Evolutionary conservation across 2,888 invertebrate genomes (phyloP), one percentile per base, ranked within the genome.

Genomic region (Troilus luridus): DNA sequence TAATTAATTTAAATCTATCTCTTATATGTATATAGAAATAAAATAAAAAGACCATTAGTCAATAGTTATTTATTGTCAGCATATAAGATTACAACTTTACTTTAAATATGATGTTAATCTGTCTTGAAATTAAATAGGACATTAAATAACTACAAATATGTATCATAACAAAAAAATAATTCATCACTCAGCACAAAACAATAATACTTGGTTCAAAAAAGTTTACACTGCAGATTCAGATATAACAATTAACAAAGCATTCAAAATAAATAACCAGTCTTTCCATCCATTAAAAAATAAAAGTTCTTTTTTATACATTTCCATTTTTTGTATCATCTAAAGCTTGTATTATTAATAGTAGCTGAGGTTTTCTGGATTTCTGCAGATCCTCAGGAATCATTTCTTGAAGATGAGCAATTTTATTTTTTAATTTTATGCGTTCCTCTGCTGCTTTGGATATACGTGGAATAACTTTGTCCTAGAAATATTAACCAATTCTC

Each of bases 381-480:
- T 88, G 88, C 19, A 92, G 60, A 17, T 91, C 92, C 3, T 90
- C 58, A 27, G 92, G 92, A 9, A 92, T 59, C 54, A 91, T 88
- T 19, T 91, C 89, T 67, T 81, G 81, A n/a, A 92, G 24, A 24
- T 90, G 88, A 21, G 62, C 21, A 11, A 92, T 27, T 90, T 89
- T 92, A 27, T 91, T 81, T 89, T 59, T 72, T 14, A 90, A n/a
- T 72, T 1, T 27, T n/a, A 24, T 11, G n/a, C 24, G 10, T 85
- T 85, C 85, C n/a, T 85, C 85, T 2, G 21, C n/a, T 85, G 21
- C n/a, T 27, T 85, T 85, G 12, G 85, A 85, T n/a, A 85, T 58
- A 0, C 58, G 85, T 12, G 90, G 90, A 21, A 90, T 90, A 9
- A 90, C 77, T 27, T 90, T 90, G 21, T 90, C 90, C 90, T 90